phyloP scores from a whole-genome alignment of 2,797 vertebrate species.

The Capromys pilorides region DNA sequence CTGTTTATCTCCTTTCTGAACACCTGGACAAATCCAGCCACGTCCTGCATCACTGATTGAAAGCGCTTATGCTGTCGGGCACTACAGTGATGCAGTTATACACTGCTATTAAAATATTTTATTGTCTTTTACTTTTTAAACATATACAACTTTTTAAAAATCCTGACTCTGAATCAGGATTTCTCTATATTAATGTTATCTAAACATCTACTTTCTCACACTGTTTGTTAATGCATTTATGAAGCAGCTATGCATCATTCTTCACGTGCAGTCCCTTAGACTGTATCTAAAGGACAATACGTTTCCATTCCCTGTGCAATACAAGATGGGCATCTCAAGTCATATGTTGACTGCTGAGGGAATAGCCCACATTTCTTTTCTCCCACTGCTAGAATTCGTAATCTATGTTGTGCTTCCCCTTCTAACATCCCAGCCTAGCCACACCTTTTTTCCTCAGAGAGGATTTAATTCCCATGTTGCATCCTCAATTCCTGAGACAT shows the following conservation, averaged over 20 bases:
- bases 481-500: not conserved
- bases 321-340: not conserved
- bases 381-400: not conserved
- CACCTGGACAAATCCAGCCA: not conserved
- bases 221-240: not conserved
- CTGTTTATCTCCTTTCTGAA: not conserved
- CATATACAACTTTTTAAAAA: not conserved
- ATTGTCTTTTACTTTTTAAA: not conserved
- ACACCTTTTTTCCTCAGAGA: not conserved
- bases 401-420: not conserved
- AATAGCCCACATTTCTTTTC: not conserved
- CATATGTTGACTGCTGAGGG: not conserved
- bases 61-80: not conserved
- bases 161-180: not conserved
- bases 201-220: not conserved
- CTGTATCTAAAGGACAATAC: not conserved
- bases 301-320: not conserved
- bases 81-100: not conserved
- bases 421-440: not conserved
- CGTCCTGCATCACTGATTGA: not conserved
- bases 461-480: not conserved
- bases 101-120: not conserved
- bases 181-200: not conserved
- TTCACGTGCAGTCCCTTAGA: not conserved
- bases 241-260: not conserved